phyloP scores from a whole-genome alignment of 2,113 vertebrate genomes.

The Herpailurus yagouaroundi region DNA sequence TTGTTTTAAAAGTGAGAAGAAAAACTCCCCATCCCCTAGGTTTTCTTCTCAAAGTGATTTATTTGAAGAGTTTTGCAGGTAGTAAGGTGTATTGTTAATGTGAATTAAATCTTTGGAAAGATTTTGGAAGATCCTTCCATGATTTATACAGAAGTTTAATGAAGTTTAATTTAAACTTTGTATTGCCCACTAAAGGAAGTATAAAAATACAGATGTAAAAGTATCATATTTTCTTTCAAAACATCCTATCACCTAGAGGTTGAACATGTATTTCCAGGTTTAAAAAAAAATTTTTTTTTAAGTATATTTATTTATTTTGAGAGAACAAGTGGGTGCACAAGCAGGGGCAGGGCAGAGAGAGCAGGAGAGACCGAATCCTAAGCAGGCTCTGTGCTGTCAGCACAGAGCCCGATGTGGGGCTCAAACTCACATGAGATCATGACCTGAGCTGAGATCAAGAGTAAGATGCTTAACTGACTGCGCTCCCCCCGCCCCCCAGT shows the following conservation, averaged over 20 bases:
- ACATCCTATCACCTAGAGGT: neutral
- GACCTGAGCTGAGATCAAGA: neutral
- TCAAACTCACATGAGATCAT: neutral
- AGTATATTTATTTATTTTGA: neutral
- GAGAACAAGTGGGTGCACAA: no score
- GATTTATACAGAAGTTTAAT: slow-evolving; percentile 12
- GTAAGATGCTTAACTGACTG: neutral
- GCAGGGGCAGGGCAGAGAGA: neutral
- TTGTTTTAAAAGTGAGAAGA: slow-evolving; percentile 24
- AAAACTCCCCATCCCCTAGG: neutral
- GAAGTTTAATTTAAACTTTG: slow-evolving; percentile 21
- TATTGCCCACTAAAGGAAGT: slow-evolving; percentile 21
- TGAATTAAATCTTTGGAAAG: slow-evolving; percentile 36
- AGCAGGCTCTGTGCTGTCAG: no score
- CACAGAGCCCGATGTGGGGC: neutral
- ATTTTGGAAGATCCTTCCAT: slow-evolving; percentile 48
- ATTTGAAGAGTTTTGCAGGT: slow-evolving; percentile 31
- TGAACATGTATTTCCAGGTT: neutral
- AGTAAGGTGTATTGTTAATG: slow-evolving; percentile 32
- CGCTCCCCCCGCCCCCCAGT: neutral
- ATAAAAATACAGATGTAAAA: slow-evolving; percentile 20
- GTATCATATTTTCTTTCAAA: slow-evolving; percentile 15
- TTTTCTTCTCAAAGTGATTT: slow-evolving; percentile 48
- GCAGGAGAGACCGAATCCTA: neutral
- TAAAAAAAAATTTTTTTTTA: neutral